Conservation (phyloP, 2,888 invertebrate species). For the Sepioteuthis lessoniana region DNA sequence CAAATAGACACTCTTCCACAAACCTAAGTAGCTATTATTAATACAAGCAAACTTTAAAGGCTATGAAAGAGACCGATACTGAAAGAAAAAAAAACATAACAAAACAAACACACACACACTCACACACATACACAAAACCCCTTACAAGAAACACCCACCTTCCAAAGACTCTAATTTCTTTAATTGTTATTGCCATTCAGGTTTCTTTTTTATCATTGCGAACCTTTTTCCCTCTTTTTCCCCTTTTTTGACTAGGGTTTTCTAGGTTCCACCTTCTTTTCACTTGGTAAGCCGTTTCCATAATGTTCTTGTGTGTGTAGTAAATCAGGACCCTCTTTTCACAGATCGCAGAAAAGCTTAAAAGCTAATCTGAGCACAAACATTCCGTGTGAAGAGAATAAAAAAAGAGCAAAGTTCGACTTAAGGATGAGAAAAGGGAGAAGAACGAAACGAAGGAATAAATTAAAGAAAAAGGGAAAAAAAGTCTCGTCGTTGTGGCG, state of each 20-base stretch:
- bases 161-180: not conserved
- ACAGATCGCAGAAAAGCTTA: not conserved
- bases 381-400: slow-evolving; percentile 1
- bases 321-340: not conserved
- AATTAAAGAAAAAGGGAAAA: not conserved
- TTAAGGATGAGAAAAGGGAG: not conserved
- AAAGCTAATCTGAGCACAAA: not conserved
- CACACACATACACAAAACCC: too few species aligned
- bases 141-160: too few species aligned
- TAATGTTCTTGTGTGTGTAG: not conserved
- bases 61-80: not conserved
- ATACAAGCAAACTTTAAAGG: not conserved
- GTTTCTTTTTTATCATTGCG: not conserved
- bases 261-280: not conserved
- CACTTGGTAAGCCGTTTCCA: not conserved
- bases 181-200: not conserved
- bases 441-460: not conserved
- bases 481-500: not conserved
- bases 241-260: too few species aligned
- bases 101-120: too few species aligned
- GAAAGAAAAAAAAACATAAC: not conserved
- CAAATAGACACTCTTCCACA: not conserved
- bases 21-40: not conserved
- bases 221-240: not conserved
- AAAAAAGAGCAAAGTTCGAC: not conserved